phyloP scores from a whole-genome alignment of 2,888 invertebrate species.

The Nipponacmea schrenckii region DNA sequence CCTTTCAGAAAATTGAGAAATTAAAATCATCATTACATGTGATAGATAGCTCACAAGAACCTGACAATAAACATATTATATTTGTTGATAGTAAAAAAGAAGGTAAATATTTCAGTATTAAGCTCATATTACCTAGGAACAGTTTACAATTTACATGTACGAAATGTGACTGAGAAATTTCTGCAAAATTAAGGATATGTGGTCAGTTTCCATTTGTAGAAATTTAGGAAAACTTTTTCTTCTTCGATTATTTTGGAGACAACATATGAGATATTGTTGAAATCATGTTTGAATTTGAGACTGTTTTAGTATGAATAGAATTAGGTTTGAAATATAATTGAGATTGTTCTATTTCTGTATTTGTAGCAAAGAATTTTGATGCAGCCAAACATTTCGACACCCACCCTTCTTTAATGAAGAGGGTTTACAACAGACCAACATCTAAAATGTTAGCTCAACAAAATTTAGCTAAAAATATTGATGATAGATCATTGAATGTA shows the following conservation, averaged over 20 bases:
- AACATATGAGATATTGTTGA: too few relatives aligned
- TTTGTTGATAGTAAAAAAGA: slow-evolving; percentile 79
- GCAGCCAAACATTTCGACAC: slow-evolving; percentile 79
- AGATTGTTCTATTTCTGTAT: neutral
- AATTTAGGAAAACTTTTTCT: too few relatives aligned
- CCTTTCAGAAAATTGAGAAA: slow-evolving; percentile 75
- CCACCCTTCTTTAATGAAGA: slow-evolving; percentile 77
- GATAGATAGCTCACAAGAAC: slow-evolving; percentile 78
- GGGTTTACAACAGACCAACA: slow-evolving; percentile 78
- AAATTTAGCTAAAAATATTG: slow-evolving; percentile 35
- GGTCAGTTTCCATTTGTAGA: too few relatives aligned
- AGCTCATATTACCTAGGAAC: too few relatives aligned
- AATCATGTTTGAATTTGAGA: too few relatives aligned
- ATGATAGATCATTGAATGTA: slow-evolving; percentile 40
- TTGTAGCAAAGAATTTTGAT: slow-evolving; percentile 73
- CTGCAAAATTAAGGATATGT: too few relatives aligned
- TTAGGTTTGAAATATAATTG: too few relatives aligned
- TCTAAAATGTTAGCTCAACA: slow-evolving; percentile 68
- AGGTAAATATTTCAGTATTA: slow-evolving; percentile 51
- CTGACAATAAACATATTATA: slow-evolving; percentile 81
- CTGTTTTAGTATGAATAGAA: too few relatives aligned
- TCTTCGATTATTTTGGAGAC: too few relatives aligned
- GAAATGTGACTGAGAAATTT: too few relatives aligned
- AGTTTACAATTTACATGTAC: too few relatives aligned
- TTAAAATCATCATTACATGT: slow-evolving; percentile 84